These are phyloP conservation scores for Vanessa cardui DNA, from an alignment of 2,888 invertebrate genomes.

Conservation along the genomic window DNA sequence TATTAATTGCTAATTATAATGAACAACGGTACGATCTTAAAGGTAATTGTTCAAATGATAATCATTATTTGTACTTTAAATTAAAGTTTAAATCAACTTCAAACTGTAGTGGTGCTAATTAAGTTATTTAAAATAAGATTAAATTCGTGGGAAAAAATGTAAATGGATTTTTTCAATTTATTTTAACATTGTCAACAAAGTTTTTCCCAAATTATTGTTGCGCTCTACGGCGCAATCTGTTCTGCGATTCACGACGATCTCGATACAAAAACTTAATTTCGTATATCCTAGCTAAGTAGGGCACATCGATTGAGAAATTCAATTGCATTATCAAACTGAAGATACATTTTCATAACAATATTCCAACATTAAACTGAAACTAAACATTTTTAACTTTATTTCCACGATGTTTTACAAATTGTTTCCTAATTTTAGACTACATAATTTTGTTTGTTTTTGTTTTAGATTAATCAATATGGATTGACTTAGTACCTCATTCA, in stretches of 20 bases:
- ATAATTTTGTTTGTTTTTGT: too few species aligned
- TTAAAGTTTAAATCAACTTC: neutral
- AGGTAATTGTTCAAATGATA: too few species aligned
- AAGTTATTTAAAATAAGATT: conserved; percentile 24
- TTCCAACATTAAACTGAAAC: neutral
- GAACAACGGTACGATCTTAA: too few species aligned
- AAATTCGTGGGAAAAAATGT: conserved; percentile 39
- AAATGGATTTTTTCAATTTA: conserved; percentile 36
- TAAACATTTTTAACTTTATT: neutral
- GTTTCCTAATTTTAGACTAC: too few species aligned
- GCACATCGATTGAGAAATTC: conserved; percentile 53
- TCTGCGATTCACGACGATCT: conserved; percentile 61
- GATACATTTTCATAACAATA: conserved; percentile 3
- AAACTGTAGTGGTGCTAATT: conserved; percentile 7
- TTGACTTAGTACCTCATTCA: too few species aligned
- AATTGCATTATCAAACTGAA: neutral
- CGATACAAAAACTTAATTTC: conserved; percentile 59
- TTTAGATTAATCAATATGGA: too few species aligned
- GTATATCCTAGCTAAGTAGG: conserved; percentile 62
- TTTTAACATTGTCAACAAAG: conserved; percentile 40
- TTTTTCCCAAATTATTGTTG: conserved; percentile 62
- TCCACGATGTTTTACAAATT: too few species aligned
- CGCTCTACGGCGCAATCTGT: conserved; percentile 64
- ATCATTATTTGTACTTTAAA: too few species aligned
- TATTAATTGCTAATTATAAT: too few species aligned